Base-by-base conservation (phyloP, 1,140 invertebrate genomes). In the Papilio polyxenes region DNA sequence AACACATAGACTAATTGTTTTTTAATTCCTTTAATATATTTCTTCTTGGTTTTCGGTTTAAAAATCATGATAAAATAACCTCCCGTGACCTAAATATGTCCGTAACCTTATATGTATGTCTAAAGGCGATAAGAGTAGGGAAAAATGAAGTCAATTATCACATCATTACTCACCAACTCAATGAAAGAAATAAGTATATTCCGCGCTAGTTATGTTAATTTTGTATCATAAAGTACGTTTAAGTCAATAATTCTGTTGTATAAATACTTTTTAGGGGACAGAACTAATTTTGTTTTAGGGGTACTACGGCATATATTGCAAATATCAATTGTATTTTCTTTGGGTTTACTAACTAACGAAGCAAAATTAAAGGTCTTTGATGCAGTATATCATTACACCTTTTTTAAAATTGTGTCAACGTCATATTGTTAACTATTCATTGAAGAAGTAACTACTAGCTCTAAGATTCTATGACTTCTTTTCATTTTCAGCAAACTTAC, bases 401-500 rank as follows among this genome's bases (percentile, higher is more conserved):
- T n/a, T n/a, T 10, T 37, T 13, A 13, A 37, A 15, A 37, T 37
- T 72, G 31, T 72, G 13, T 17, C 10, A 23, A 31, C 23, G 23
- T 37, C 62, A 31, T 23, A 65, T 11, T 81, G 48, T 72, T 51
- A 82, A 82, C 15, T n/a, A 49, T 15, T 82, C 48, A 8, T n/a
- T n/a, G 20, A 11, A 80, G 56, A 51, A 48, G 48, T 17, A n/a
- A 59, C 72, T 80, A 56, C 51, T 44, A 81, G 40, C 78, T 65
- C 40, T 69, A 69, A 69, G 59, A 69, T 80, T 65, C 78, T 80
- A 65, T 79, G 37, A 62, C 37, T 78, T 65, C 78, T 49, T 76
- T 87, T 87, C 84, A 88, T 90, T 84, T 31, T 86, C 83, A 79
- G 37, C 59, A 80, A 80, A 82, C 72, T 83, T 80, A 76, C 85